A percentile compares a stretch with the other conserved stretches of the same genome.
These are phyloP conservation scores for Bilobella aurantiaca DNA, from an alignment of 1,140 invertebrate species.

Conservation along the genomic window DNA sequence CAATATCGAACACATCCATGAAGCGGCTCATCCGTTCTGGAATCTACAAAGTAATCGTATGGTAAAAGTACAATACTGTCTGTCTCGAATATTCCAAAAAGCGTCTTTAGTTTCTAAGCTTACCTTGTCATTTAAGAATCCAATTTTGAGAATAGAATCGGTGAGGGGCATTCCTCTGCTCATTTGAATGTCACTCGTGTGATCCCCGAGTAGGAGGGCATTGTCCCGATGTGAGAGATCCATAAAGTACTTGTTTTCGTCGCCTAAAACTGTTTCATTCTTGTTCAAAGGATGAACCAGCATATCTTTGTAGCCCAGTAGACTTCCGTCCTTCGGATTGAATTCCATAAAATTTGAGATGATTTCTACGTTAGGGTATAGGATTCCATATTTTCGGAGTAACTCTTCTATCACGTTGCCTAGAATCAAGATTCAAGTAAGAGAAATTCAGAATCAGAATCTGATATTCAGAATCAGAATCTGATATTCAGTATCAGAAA, in stretches of 20 bases:
- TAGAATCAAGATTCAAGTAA: no score
- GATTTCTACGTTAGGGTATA: slow-evolving; percentile 59
- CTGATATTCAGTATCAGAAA: no score
- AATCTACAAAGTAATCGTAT: not conserved
- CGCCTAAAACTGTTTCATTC: slow-evolving; percentile 67
- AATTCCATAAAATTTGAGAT: slow-evolving; percentile 84
- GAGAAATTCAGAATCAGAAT: no score
- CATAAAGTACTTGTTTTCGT: slow-evolving; percentile 49
- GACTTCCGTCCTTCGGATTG: slow-evolving; percentile 49
- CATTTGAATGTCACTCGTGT: slow-evolving; percentile 80
- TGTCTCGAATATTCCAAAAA: no score
- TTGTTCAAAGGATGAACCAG: slow-evolving; percentile 72
- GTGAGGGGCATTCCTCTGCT: slow-evolving; percentile 60
- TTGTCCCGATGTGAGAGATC: slow-evolving; percentile 58
- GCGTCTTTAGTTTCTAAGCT: not conserved
- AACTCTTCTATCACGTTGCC: slow-evolving; percentile 72
- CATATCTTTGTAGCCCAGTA: slow-evolving; percentile 58
- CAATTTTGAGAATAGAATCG: slow-evolving; percentile 70
- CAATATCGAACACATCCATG: slow-evolving; percentile 22
- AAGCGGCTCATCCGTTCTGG: slow-evolving; percentile 56
- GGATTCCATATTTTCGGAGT: slow-evolving; percentile 56
- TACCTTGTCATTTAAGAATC: slow-evolving; percentile 71
- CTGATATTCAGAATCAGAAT: no score
- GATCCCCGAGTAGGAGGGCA: slow-evolving; percentile 78
- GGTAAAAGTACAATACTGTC: no score